phyloP scores from a whole-genome alignment of 2,888 invertebrate species.

The Drosophila suboccidentalis region DNA sequence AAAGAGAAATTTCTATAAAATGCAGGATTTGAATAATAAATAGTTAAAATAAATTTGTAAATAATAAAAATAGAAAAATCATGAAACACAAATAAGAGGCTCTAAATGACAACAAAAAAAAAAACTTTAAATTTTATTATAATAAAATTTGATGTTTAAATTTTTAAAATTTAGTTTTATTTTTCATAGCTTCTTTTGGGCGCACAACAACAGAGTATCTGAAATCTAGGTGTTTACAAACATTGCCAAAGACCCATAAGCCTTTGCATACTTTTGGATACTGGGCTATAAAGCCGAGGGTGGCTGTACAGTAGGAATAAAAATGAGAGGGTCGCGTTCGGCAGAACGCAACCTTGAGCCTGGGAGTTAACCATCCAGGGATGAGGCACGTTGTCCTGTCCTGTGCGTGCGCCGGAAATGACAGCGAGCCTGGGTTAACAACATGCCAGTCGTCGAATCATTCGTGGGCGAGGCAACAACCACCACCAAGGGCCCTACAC shows the following conservation, averaged over 20 bases:
- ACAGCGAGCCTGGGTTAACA: conserved; percentile 60
- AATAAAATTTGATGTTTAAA: no score
- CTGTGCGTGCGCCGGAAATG: conserved; percentile 31
- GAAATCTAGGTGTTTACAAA: neutral
- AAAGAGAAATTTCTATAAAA: neutral
- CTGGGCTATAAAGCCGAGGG: neutral
- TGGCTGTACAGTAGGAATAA: neutral
- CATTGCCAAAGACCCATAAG: neutral
- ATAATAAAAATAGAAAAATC: no score
- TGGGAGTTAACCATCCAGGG: neutral
- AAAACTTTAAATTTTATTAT: no score
- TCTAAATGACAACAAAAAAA: no score
- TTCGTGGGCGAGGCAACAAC: conserved; percentile 10
- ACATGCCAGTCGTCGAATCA: conserved; percentile 29
- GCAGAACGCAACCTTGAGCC: conserved; percentile 30
- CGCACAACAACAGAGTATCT: no score
- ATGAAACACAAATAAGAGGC: no score
- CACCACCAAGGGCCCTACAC: neutral
- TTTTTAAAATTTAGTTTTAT: no score
- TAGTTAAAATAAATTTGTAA: no score
- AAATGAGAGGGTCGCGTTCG: conserved; percentile 50
- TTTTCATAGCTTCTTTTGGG: no score
- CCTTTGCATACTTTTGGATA: neutral
- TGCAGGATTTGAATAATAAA: no score
- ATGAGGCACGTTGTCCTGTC: conserved; percentile 8